phyloP scores from a whole-genome alignment of 2,888 invertebrate species.

The Dryobotodes eremita region DNA sequence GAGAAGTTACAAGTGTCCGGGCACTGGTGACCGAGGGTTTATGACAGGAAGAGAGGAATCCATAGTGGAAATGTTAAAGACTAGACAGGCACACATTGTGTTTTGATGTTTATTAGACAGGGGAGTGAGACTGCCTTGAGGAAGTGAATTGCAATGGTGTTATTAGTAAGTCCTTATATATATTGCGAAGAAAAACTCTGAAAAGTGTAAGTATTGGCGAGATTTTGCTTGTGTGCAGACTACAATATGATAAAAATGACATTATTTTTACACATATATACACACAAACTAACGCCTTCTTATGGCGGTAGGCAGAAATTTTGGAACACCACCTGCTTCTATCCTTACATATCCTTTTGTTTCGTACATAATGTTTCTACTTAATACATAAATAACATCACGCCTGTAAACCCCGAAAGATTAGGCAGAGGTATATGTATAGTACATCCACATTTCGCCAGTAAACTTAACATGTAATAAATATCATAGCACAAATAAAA shows the following conservation, averaged over 20 bases:
- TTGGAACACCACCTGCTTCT: no score
- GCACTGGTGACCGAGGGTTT: conserved; percentile 43
- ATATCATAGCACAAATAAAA: no score
- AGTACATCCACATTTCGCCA: no score
- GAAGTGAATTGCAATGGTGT: background rate
- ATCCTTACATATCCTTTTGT: no score
- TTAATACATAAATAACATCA: no score
- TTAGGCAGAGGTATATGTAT: no score
- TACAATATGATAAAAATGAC: background rate
- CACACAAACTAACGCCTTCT: no score
- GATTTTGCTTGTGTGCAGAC: background rate
- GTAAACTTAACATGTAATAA: no score
- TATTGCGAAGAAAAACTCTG: background rate
- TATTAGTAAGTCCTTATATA: background rate
- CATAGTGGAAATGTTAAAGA: conserved; percentile 54
- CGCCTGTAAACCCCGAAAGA: no score
- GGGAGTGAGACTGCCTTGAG: conserved; percentile 25
- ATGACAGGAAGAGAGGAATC: conserved; percentile 61
- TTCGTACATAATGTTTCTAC: no score
- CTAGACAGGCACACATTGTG: conserved; percentile 38
- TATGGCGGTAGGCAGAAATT: no score
- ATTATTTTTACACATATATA: background rate
- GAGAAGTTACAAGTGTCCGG: conserved; percentile 54
- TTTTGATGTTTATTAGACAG: conserved; percentile 54
- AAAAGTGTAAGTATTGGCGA: background rate